Conservation (phyloP, 2,888 invertebrate genomes). For the Byasa hedistus region DNA sequence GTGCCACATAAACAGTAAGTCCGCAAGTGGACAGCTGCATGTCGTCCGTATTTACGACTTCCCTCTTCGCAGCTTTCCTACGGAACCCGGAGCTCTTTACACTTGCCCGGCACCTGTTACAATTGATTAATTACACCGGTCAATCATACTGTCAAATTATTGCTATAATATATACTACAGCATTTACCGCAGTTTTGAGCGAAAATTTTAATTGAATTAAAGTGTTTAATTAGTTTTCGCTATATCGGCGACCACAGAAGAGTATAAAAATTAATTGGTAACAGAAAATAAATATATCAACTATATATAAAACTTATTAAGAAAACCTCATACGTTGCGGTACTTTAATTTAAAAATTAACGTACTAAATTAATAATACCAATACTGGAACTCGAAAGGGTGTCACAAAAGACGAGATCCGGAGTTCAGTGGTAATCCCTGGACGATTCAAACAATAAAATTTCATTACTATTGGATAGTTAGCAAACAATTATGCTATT, state of each 20-base stretch:
- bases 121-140: conserved; percentile 65
- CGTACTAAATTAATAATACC: no score
- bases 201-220: conserved; percentile 9
- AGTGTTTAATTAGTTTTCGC: neutral
- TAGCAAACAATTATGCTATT: no score
- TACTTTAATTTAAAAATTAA: no score
- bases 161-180: conserved; percentile 47
- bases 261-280: no score
- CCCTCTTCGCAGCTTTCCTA: conserved; percentile 61
- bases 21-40: conserved; percentile 57
- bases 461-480: no score
- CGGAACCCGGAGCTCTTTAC: conserved; percentile 45
- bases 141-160: conserved; percentile 64
- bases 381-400: no score
- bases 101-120: conserved; percentile 66
- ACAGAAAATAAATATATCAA: no score
- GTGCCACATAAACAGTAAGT: conserved; percentile 42
- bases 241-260: neutral
- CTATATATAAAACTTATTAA: no score
- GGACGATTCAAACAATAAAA: no score
- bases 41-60: conserved; percentile 66
- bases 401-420: no score
- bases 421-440: no score
- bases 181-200: conserved; percentile 21
- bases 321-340: no score